Percentiles rank a stretch among this genome's conserved stretches.
These are phyloP conservation scores for Neodiprion pinetum DNA, from an alignment of 1,140 invertebrate genomes.

Conservation along the genomic window DNA sequence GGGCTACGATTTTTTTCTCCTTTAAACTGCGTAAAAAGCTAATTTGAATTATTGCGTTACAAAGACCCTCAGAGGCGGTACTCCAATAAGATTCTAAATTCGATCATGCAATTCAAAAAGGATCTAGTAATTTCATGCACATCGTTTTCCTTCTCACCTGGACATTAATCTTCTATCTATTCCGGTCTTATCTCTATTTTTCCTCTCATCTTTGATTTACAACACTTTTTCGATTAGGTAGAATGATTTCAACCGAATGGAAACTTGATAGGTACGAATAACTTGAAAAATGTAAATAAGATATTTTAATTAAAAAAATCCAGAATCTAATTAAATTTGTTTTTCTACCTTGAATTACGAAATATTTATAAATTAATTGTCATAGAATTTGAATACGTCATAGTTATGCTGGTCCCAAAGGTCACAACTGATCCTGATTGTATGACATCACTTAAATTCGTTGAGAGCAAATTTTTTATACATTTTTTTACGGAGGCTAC, in stretches of 20 bases:
- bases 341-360: neutral
- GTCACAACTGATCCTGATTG: neutral
- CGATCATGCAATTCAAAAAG: too few species aligned
- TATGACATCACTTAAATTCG: neutral
- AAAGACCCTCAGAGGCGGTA: neutral
- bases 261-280: too few species aligned
- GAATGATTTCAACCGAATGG: too few species aligned
- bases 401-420: slow-evolving; percentile 1
- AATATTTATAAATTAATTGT: neutral
- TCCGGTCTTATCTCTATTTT: too few species aligned
- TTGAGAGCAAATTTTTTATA: too few species aligned
- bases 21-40: neutral
- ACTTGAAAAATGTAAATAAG: neutral
- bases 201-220: too few species aligned
- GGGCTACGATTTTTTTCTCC: neutral
- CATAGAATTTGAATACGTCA: neutral
- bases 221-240: too few species aligned
- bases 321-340: neutral
- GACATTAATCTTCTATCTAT: too few species aligned
- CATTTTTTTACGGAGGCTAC: too few species aligned
- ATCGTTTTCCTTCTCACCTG: too few species aligned
- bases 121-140: too few species aligned
- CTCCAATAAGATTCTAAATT: neutral
- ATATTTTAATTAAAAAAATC: neutral
- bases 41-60: neutral